Percentiles rank a stretch among this genome's conserved stretches.
phyloP scores from a whole-genome alignment of 2,113 vertebrate genomes.

The Xenus cinereus region DNA sequence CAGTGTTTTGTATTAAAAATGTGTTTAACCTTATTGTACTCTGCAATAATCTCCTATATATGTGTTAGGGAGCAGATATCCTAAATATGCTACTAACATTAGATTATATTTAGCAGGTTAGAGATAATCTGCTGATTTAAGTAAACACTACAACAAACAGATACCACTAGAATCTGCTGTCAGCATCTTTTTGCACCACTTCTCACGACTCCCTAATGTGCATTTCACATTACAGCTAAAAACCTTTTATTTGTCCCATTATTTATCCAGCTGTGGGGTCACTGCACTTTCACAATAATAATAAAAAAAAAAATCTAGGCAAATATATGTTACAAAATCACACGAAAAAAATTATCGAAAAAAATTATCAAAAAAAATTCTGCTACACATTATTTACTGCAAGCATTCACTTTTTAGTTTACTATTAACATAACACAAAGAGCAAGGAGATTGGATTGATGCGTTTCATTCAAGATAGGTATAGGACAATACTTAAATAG shows the following conservation, averaged over 20 bases:
- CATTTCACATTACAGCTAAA: conserved; percentile 44
- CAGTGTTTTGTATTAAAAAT: conserved; percentile 6
- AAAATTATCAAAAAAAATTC: not conserved
- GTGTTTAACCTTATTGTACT: not conserved
- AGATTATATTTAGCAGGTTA: conserved; percentile 52
- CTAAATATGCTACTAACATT: conserved; percentile 52
- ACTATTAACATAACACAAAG: not conserved
- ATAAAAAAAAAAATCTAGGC: not conserved
- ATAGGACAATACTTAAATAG: not conserved
- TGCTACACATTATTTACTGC: not conserved
- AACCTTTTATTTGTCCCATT: conserved; percentile 20
- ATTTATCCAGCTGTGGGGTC: not conserved
- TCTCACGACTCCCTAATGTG: conserved; percentile 18
- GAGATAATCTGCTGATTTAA: conserved; percentile 52
- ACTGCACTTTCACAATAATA: not conserved
- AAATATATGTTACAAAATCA: not conserved
- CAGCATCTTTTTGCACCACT: conserved; percentile 37
- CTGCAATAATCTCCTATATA: conserved; percentile 5
- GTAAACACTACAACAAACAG: conserved; percentile 19
- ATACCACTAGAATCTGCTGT: conserved; percentile 6
- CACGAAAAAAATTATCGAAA: not conserved
- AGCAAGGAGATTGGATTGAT: not conserved
- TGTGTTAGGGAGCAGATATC: not conserved
- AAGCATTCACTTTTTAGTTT: not conserved
- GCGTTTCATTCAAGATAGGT: not conserved